A percentile compares a stretch with the other conserved stretches of the same genome.
Evolutionary conservation across 2,113 vertebrate genomes (phyloP).

Genomic region (Physeter macrocephalus): DNA sequence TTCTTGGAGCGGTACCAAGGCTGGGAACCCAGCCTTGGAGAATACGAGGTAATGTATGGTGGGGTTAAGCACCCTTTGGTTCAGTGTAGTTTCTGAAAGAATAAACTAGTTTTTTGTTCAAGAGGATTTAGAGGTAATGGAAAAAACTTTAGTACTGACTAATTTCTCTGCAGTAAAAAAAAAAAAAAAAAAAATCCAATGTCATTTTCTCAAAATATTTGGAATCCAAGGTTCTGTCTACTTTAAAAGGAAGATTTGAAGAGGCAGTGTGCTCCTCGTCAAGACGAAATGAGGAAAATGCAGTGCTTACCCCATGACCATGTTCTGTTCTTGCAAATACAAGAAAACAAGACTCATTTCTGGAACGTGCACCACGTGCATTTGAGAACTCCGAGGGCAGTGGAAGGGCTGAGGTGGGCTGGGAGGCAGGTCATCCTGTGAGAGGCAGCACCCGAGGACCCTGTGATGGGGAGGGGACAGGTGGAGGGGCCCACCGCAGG

Average conservation of each 20-base stretch:
- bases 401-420: neutral
- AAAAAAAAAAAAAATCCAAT: neutral
- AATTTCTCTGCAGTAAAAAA: neutral
- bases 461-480: neutral
- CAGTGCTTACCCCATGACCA: fast-evolving
- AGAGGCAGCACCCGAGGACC: too few species aligned
- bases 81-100: neutral
- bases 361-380: neutral
- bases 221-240: neutral
- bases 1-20: neutral
- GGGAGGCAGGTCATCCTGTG: neutral
- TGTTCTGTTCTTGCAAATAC: neutral
- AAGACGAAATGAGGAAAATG: neutral
- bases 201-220: neutral
- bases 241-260: neutral
- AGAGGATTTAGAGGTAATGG: neutral
- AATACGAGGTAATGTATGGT: neutral
- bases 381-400: neutral
- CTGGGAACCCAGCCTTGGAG: neutral
- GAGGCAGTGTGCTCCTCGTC: neutral
- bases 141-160: neutral
- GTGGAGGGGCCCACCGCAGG: neutral
- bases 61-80: neutral
- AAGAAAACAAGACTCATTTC: neutral
- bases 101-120: neutral